A percentile compares a stretch with the other conserved stretches of the same genome.
These are phyloP conservation scores for Colossoma macropomum DNA, from an alignment of 2,113 vertebrate species.

Conservation along the genomic window DNA sequence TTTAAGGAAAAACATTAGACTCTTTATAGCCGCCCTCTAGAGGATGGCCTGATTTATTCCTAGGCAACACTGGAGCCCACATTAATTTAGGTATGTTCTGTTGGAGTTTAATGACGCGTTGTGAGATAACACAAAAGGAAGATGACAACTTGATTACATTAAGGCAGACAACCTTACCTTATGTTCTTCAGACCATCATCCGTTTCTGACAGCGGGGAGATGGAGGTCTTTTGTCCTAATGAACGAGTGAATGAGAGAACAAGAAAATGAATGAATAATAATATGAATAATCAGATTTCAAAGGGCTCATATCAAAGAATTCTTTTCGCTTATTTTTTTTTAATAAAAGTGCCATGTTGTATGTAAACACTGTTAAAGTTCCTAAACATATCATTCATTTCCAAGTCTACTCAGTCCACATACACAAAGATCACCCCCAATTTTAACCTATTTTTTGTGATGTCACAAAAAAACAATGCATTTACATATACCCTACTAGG, in stretches of 20 bases:
- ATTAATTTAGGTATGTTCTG: constrained; percentile 27
- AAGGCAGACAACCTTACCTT: neutral
- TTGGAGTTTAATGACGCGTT: constrained; percentile 22
- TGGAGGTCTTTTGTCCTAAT: neutral
- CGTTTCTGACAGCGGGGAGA: neutral
- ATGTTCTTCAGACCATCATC: neutral
- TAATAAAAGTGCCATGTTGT: too few species aligned
- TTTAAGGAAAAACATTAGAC: constrained; percentile 44
- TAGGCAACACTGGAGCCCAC: neutral
- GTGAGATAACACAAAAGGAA: constrained; percentile 16
- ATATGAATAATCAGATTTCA: too few species aligned
- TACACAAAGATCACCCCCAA: too few species aligned
- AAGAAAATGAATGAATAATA: too few species aligned
- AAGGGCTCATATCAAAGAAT: too few species aligned
- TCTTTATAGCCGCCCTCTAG: constrained; percentile 24
- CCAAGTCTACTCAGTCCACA: too few species aligned
- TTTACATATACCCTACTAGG: too few species aligned
- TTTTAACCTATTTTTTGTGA: too few species aligned
- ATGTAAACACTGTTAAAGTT: too few species aligned
- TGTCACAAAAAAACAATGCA: too few species aligned
- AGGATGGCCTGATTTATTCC: constrained; percentile 19
- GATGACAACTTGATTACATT: neutral
- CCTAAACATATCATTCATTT: too few species aligned
- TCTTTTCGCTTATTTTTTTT: too few species aligned
- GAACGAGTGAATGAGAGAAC: neutral